Base-by-base conservation (phyloP, 2,113 vertebrate species). In the Rhizomys pruinosus region DNA sequence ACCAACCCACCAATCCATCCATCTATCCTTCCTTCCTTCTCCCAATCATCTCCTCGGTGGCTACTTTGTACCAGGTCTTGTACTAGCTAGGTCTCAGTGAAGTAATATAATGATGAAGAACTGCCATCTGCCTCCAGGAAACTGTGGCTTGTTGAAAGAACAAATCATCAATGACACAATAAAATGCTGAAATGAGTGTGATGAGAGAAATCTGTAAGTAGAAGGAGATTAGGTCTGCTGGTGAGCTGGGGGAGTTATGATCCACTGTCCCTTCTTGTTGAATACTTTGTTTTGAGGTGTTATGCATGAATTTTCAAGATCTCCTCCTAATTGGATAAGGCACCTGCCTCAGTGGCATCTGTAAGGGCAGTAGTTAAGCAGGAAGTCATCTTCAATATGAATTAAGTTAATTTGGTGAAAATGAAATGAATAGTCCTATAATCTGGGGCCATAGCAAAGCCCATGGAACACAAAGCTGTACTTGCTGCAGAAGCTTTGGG, bases 331-430 rank as follows among this genome's bases (percentile, higher is more conserved):
- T 97, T 97, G 84, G 96, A 97, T 74, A 95, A 93, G 98, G 97
- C 98, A 98, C 96, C 95, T 98, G 98, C 96, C 96, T 98, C 96
- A 96, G 95, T 93, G 98, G 97, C 91, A 98, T 98, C 96, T 89
- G 95, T 87, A 82, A 95, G 97, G 97, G 96, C 94, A 97, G 96
- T 91, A 93, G 85, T 88, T 97, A 97, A 98, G 95, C 97, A 98
- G 98, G 98, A 98, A 98, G 93, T 98, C 94, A 96, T 94, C 89
- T 97, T 98, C 91, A 37, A 90, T 95, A 76, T 42, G 94, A 82
- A 95, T 97, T 97, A 97, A 96, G 93, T 97, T 98, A 97, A 97
- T 97, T 97, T 34, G 7, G 94, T 97, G 97, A 97, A 97, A 98
- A 97, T 96, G 97, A 97, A 96, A 94, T 88, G 92, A 96, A 94